Base-by-base conservation (phyloP, 2,888 invertebrate genomes). In the Andrena marginata region DNA sequence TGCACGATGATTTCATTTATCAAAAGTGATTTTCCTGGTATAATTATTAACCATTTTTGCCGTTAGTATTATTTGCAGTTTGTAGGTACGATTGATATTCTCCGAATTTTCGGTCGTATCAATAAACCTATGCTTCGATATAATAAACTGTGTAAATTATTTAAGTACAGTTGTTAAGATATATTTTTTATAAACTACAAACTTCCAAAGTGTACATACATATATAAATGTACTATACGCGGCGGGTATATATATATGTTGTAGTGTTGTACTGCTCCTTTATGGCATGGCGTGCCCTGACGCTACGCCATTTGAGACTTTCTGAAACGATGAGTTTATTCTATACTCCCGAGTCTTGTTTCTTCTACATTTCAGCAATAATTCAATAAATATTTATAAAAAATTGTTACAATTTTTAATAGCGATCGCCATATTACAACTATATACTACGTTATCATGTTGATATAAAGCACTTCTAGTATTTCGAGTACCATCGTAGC, bases 261-360 rank as follows among this genome's bases (percentile, higher is more conserved):
- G 2, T 4, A 26, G 42, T 16, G 23, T 51, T 49, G 26, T n/a
- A 59, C 33, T 10, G 6, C 6, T 56, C 49, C 31, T 69, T 68
- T 63, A 62, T 73, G 51, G 65, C 77, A 72, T 80, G 85, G 89
- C 86, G 87, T 87, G 65, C 87, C 80, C 59, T 51, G 86, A 90
- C 88, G 90, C 89, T 84, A 78, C 87, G 90, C 89, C 87, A 88
- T 90, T 85, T 87, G 76, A 81, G 70, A 71, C 20, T 42, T 65
- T 33, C 35, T 16, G 2, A 26, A 2, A 31, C 23, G 33, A 23
- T 56, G 31, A 4, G 64, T 56, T 62, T 2, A 29, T 49, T 65
- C 23, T 29, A n/a, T 42, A 35, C 48, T 60, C 2, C 26, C 20
- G 23, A 23, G 10, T 56, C 56, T 20, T 60, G 13, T n/a, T n/a